Percentiles rank a stretch among this genome's conserved stretches.
These are phyloP conservation scores for Oedothorax gibbosus DNA, from an alignment of 1,140 invertebrate species.

Conservation along the genomic window DNA sequence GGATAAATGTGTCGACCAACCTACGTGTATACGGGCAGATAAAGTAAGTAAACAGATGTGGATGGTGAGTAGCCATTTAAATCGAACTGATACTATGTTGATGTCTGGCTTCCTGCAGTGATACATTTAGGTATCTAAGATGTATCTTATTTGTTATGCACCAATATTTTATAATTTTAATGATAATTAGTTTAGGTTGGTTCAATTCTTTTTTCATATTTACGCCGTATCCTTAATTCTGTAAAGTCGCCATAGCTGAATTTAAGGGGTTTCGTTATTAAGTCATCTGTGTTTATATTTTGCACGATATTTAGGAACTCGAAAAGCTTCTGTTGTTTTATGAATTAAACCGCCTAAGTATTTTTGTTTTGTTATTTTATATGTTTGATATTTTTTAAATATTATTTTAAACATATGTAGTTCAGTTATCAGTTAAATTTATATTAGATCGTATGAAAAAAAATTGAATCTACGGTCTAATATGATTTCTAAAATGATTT, in stretches of 20 bases:
- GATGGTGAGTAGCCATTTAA: constrained; percentile 61
- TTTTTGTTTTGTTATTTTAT: no score
- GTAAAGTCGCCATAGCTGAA: constrained; percentile 28
- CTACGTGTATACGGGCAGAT: constrained; percentile 60
- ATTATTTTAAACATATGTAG: no score
- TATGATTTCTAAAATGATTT: no score
- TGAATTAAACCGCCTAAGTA: no score
- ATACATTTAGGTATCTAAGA: constrained; percentile 15
- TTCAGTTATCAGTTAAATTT: no score
- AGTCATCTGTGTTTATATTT: constrained; percentile 24
- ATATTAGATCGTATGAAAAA: no score
- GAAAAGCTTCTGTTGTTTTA: no score
- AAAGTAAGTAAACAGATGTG: constrained; percentile 61
- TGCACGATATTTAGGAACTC: background rate
- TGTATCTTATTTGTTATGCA: background rate
- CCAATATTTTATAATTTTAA: background rate
- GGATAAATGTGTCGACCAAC: constrained; percentile 58
- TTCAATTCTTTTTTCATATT: constrained; percentile 3
- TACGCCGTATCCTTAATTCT: background rate
- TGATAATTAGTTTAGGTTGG: background rate
- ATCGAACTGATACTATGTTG: constrained; percentile 44
- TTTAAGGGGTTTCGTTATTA: constrained; percentile 8
- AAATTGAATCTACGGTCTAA: no score
- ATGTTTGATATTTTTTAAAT: no score
- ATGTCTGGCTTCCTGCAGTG: constrained; percentile 35